Evolutionary conservation across 2,113 vertebrate species (phyloP), one percentile per base, ranked within the genome.

Genomic region (Protomyctophum bolini): DNA sequence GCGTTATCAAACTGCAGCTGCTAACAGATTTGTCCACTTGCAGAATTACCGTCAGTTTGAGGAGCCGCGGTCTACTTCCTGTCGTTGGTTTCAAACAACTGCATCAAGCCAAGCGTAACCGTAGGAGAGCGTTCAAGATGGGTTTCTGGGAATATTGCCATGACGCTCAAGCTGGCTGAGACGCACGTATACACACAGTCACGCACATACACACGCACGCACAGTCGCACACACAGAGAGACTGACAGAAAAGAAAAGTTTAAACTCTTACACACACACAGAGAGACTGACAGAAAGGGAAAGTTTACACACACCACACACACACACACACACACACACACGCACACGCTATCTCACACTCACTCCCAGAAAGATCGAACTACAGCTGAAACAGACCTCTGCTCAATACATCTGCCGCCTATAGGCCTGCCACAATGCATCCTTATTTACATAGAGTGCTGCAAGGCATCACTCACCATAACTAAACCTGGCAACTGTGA

Each of bases 101-200:
- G 81, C 80, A 87, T 87, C 87, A 85, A 84, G 83, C 88, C 78
- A 77, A 88, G 90, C 88, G 88, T 84, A 91, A 91, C 89, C 75
- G 83, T 85, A 88, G 86, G 76, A 85, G 75, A 85, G 75, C 59
- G 61, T 79, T 87, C 90, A 91, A 91, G 90, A 88, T 91, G 90
- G 83, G 87, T 91, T 89, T 91, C 89, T 91, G 89, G 90, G 90
- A 91, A 90, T 82, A 80, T 67, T 89, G 88, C 90, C 90, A 91
- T 61, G 33, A 41, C 5, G 75, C 63, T 81, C 81, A 77, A 74
- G 83, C 87, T 87, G 86, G 75, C 84, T 84, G 49, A 58, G 62
- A 68, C 70, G 73, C 72, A 58, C 54, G 79, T 28, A 80, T 75
- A 66, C 41, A 11, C 68, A 74, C 63, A 70, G n/a, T 70, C 59